Base-by-base conservation (phyloP, 2,113 vertebrate genomes). In the Fulmarus glacialis region DNA sequence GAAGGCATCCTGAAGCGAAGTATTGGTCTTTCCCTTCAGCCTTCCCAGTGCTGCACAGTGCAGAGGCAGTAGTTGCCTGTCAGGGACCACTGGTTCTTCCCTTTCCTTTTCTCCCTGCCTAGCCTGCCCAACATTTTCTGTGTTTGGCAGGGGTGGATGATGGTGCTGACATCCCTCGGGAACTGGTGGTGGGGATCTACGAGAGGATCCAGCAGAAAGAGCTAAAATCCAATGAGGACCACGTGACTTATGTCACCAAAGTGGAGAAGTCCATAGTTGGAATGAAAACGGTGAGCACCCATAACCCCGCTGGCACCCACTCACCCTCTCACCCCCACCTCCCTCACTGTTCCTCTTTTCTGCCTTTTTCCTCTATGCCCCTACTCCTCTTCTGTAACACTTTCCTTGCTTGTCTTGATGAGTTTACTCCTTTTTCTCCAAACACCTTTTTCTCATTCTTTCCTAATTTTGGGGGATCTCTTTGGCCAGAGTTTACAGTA, bases 191-290 rank as follows among this genome's bases (percentile, higher is more conserved):
- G 15, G 99, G 99, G 68, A 99, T 99, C 97, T 99, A 99, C 2
- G 99, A 99, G 72, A 98, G 99, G 72, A 99, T 99, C 92, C 99
- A 99, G 95, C 99, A 99, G 97, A 99, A 99, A 87, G 99, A 99
- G 95, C 98, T 99, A 13, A 99, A 99, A 90, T 99, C 99, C 89
- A 99, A 99, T 42, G 99, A 99, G 87, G 99, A 99, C 95, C 99
- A 99, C 6, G 99, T 99, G 93, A 99, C 99, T 9, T 99, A 99
- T 2, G 99, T 99, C 96, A 99, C 99, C 95, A 99, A 99, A 48
- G 99, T 99, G 98, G 99, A 99, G 95, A 99, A 99, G 97, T 99
- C 99, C 96, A 99, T 99, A 75, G 98, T 99, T 81, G 99, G 99
- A 94, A 99, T 99, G 98, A 99, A 99, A 98, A 99, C 99, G 29